Evolutionary conservation across 2,797 vertebrate genomes (phyloP).

Genomic region (Lycodopsis pacificus): DNA sequence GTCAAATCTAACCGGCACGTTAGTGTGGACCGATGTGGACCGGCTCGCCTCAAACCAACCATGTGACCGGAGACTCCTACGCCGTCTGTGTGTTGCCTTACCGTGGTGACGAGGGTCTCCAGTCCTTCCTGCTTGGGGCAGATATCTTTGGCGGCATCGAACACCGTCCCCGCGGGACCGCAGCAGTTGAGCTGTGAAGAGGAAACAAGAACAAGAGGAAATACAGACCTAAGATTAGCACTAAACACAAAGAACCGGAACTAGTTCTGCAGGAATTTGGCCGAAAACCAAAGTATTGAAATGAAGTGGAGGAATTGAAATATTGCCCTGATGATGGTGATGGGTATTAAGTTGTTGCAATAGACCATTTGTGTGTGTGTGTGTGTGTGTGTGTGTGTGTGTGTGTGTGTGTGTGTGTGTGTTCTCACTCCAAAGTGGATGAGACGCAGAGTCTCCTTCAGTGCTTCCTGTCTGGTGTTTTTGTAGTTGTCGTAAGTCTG

Average conservation of each 20-base stretch:
- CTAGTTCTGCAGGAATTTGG: too few species aligned
- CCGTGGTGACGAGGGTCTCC: slow-evolving; percentile 69
- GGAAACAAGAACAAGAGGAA: slow-evolving; percentile 8
- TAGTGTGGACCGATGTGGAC: too few species aligned
- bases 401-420: slow-evolving; percentile 6
- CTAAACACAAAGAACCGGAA: too few species aligned
- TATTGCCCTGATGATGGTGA: too few species aligned
- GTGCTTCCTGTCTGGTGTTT: slow-evolving; percentile 71
- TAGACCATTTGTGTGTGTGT: too few species aligned
- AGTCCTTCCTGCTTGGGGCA: slow-evolving; percentile 85
- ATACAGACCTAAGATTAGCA: background rate
- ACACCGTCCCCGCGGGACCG: slow-evolving; percentile 72
- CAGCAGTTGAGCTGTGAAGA: slow-evolving; percentile 90
- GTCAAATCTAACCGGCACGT: too few species aligned
- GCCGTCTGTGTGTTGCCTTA: slow-evolving; percentile 47
- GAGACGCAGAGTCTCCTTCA: slow-evolving; percentile 86
- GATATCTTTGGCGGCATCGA: slow-evolving; percentile 81
- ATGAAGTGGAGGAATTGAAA: too few species aligned
- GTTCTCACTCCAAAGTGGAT: slow-evolving; percentile 89
- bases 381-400: too few species aligned
- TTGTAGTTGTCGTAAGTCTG: slow-evolving; percentile 85
- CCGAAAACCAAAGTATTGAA: too few species aligned
- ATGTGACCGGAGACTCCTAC: too few species aligned
- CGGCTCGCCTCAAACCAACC: too few species aligned
- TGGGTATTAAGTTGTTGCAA: too few species aligned